These are phyloP conservation scores for Ichneumoninae sp. DNA, from an alignment of 2,888 invertebrate genomes.

Conservation along the genomic window DNA sequence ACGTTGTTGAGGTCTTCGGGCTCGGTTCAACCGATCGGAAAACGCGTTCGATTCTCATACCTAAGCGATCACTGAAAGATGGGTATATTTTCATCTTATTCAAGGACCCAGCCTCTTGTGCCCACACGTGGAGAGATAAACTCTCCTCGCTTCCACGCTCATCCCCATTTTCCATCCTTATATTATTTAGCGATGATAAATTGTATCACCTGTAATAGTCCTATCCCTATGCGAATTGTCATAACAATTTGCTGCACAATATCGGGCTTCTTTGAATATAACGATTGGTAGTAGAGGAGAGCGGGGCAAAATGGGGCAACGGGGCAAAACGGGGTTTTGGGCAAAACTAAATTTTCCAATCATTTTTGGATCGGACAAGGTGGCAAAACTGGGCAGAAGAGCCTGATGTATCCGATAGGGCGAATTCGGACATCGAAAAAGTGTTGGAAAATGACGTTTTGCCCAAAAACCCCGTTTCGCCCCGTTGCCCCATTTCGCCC, in stretches of 20 bases:
- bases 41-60: constrained; percentile 74
- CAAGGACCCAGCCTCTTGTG: not conserved
- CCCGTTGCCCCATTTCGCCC: too few species aligned
- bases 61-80: constrained; percentile 74
- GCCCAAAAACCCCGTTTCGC: too few species aligned
- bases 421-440: too few species aligned
- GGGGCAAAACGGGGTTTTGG: too few species aligned
- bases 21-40: constrained; percentile 81
- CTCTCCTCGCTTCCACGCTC: not conserved
- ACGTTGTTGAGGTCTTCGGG: constrained; percentile 74
- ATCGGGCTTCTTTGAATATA: not conserved
- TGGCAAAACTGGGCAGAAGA: too few species aligned
- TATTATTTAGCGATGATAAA: not conserved
- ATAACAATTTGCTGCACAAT: not conserved
- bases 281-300: not conserved
- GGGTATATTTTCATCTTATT: constrained; percentile 62
- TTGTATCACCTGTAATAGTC: not conserved
- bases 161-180: not conserved
- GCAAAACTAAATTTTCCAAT: too few species aligned
- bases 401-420: too few species aligned
- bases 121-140: not conserved
- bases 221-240: not conserved
- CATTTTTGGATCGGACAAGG: too few species aligned
- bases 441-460: too few species aligned
- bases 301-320: too few species aligned